phyloP scores from a whole-genome alignment of 2,888 invertebrate genomes.

The Pseudococcus jackbeardsleyi region DNA sequence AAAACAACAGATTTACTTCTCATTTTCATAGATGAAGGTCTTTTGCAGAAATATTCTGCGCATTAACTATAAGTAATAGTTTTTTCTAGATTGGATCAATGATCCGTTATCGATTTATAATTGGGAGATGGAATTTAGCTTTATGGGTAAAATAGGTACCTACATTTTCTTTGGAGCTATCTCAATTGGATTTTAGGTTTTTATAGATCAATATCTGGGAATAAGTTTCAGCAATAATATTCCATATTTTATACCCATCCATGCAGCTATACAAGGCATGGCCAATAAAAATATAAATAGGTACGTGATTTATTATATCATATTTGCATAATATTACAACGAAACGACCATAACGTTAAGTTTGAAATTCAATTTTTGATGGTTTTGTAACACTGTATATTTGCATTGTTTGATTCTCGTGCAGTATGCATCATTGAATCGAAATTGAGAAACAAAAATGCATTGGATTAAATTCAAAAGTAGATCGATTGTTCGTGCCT shows the following conservation, averaged over 20 bases:
- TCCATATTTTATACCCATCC: neutral
- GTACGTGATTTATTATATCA: neutral
- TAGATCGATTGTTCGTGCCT: neutral
- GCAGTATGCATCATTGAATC: no score
- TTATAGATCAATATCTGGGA: neutral
- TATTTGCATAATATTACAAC: neutral
- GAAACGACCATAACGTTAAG: neutral
- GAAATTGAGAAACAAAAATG: no score
- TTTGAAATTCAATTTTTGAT: neutral
- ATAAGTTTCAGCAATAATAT: neutral
- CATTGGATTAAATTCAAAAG: no score
- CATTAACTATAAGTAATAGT: neutral
- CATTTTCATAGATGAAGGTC: neutral
- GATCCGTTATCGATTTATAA: neutral
- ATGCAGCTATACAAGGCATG: neutral
- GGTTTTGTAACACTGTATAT: neutral
- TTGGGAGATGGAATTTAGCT: neutral
- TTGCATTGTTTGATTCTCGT: no score
- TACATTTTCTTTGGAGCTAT: neutral
- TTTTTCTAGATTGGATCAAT: neutral
- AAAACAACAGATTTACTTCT: neutral
- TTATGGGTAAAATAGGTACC: neutral
- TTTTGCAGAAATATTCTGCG: neutral
- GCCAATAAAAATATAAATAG: neutral
- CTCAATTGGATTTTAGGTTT: neutral